Evolutionary conservation across 2,797 vertebrate genomes (phyloP), one percentile per base, ranked within the genome.

Genomic region (Tinamus major): DNA sequence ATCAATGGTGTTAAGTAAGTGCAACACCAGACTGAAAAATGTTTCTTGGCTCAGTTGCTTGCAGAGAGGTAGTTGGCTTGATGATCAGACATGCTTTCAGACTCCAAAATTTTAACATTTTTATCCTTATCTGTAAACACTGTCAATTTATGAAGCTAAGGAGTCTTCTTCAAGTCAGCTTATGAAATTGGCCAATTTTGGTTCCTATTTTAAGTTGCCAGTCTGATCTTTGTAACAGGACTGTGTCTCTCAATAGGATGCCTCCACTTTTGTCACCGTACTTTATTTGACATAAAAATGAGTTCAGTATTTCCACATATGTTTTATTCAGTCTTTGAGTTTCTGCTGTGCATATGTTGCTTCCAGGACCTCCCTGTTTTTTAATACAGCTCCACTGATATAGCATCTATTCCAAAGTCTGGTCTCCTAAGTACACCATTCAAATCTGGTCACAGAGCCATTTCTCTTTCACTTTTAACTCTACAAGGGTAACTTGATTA

Each of bases 241-340:
- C 4, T 1, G 0, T 24, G 3, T 55, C 4, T 46, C 17, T 59
- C 42, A 17, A 20, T 24, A 31, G 31, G 13, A 53, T 48, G 11
- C 23, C 46, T 31, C 8, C 5, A 5, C 4, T 1, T 79, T 56
- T 0, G 0, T 48, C 33, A 59, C 24, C 9, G 6, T 42, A n/a
- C 10, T 70, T 82, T 82, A n/a, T 21, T 41, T 79, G 24, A 63
- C 20, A 23, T 51, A 44, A 82, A 35, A 63, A 21, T n/a, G 33
- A 53, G 7, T 16, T n/a, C 49, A 44, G 11, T n/a, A 44, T 75
- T 80, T 23, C n/a, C 68, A 49, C 12, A 15, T 20, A 13, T 7
- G 9, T 4, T 6, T 31, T 12, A 49, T 41, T 68, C 65, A 78
- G 17, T 13, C 27, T 78, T 53, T 44, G 35, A 78, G 9, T 7